These are phyloP conservation scores for Microcebus murinus DNA, from an alignment of 2,113 vertebrate species.

Conservation along the genomic window DNA sequence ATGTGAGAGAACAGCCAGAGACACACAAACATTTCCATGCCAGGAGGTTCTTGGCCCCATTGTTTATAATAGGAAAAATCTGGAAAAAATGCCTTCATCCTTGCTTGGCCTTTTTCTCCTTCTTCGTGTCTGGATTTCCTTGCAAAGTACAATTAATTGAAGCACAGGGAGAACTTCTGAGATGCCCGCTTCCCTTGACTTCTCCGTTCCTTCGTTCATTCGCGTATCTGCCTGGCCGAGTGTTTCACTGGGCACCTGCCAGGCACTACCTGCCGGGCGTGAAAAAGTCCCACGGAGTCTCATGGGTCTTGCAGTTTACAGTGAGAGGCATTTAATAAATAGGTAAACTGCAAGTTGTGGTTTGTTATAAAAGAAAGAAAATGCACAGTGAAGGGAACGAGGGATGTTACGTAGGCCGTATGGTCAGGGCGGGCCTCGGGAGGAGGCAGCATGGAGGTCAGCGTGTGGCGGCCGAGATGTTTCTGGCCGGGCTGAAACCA, in stretches of 20 bases:
- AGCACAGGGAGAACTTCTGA: neutral
- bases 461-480: rapidly evolving
- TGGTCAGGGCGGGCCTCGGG: neutral
- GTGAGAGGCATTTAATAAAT: neutral
- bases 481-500: rapidly evolving
- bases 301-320: rapidly evolving
- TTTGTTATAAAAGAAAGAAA: neutral
- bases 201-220: too few species aligned
- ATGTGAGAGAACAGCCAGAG: neutral
- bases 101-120: neutral
- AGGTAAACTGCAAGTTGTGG: neutral
- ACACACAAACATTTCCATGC: neutral
- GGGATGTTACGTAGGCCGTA: rapidly evolving
- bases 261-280: rapidly evolving
- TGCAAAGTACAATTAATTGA: too few species aligned
- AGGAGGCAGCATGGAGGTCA: rapidly evolving
- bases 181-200: too few species aligned
- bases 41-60: neutral
- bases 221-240: rapidly evolving
- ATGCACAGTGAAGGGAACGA: neutral
- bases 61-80: neutral
- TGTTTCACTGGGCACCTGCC: neutral
- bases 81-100: neutral
- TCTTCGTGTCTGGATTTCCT: neutral
- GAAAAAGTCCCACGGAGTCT: too few species aligned